Percentiles rank a stretch among this genome's conserved stretches.
These are phyloP conservation scores for Chelidonichthys spinosus DNA, from an alignment of 2,797 vertebrate genomes.

Conservation along the genomic window DNA sequence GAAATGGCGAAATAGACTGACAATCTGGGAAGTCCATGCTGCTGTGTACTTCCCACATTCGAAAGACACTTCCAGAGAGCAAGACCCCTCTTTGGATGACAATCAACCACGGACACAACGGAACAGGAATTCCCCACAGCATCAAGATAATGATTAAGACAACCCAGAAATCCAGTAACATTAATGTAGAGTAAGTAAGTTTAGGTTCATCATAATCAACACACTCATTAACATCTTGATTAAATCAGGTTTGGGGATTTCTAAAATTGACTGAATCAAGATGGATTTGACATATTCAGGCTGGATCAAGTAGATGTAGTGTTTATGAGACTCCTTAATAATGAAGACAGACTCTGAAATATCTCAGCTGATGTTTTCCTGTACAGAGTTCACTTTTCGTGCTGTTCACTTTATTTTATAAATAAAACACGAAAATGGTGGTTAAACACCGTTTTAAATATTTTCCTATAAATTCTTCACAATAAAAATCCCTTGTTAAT, in stretches of 20 bases:
- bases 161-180: not conserved
- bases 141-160: not conserved
- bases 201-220: not conserved
- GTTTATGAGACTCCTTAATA: not conserved
- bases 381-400: conserved; percentile 11
- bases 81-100: not conserved
- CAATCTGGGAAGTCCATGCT: conserved; percentile 59
- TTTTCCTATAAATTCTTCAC: too few species aligned
- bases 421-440: not conserved
- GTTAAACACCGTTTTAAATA: too few species aligned
- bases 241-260: not conserved
- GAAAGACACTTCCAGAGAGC: conserved; percentile 56
- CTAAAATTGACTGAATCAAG: not conserved
- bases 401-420: not conserved
- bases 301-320: not conserved
- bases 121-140: conserved; percentile 50
- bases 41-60: conserved; percentile 45
- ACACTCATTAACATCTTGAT: not conserved
- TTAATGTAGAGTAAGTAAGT: too few species aligned
- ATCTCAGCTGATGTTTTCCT: conserved; percentile 21
- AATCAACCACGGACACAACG: not conserved
- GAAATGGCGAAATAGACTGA: conserved; percentile 57
- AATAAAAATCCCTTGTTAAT: not conserved
- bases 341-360: not conserved
- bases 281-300: not conserved